Percentiles rank a stretch among this genome's conserved stretches.
Evolutionary conservation across 2,888 invertebrate species (phyloP).

Genomic region (Sphecodes monilicornis): DNA sequence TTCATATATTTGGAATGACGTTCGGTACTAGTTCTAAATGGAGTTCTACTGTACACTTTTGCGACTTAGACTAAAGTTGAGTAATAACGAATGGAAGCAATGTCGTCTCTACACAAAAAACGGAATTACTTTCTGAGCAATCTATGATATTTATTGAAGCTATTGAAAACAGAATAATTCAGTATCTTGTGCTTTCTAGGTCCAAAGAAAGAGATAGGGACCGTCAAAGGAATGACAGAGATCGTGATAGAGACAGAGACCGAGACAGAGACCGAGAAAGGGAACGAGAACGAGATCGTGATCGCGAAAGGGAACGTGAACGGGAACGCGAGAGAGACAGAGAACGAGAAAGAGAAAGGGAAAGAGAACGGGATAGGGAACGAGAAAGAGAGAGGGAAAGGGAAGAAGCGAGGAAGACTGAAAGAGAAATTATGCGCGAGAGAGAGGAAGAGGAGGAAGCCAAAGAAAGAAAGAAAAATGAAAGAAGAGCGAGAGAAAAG

Average conservation of each 20-base stretch:
- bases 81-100: too few relatives aligned
- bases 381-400: slow-evolving; percentile 85
- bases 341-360: slow-evolving; percentile 87
- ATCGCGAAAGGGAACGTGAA: slow-evolving; percentile 84
- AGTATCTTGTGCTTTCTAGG: slow-evolving; percentile 44
- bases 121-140: too few relatives aligned
- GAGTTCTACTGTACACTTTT: too few relatives aligned
- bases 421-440: slow-evolving; percentile 89
- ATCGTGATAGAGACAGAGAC: slow-evolving; percentile 85
- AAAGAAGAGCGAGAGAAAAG: slow-evolving; percentile 96
- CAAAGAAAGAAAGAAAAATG: slow-evolving; percentile 94
- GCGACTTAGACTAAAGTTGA: too few relatives aligned
- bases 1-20: too few relatives aligned
- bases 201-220: slow-evolving; percentile 85
- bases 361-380: slow-evolving; percentile 86
- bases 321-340: slow-evolving; percentile 88
- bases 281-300: slow-evolving; percentile 84
- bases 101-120: too few relatives aligned
- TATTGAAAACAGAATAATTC: neutral
- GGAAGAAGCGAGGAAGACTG: slow-evolving; percentile 86
- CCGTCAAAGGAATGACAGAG: slow-evolving; percentile 78
- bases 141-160: neutral
- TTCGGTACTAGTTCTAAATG: too few relatives aligned
- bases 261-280: slow-evolving; percentile 85
- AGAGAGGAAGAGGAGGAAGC: slow-evolving; percentile 96